Evolutionary conservation across 2,888 invertebrate genomes (phyloP).

Genomic region (Drosophila monieri): DNA sequence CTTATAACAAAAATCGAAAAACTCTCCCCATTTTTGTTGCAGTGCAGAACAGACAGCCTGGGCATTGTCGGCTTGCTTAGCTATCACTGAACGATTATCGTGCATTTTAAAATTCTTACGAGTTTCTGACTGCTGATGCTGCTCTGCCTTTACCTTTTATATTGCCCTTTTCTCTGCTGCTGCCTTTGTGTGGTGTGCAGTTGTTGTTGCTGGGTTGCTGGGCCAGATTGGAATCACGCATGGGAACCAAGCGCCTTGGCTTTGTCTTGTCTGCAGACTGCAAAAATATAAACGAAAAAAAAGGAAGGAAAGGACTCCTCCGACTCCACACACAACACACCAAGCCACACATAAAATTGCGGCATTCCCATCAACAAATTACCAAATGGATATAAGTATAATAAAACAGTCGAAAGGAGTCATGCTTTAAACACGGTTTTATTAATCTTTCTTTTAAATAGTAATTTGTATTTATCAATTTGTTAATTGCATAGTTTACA

Average conservation of each 20-base stretch:
- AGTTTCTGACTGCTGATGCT: conserved; percentile 69
- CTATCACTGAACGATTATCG: conserved; percentile 83
- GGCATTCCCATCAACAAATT: conserved; percentile 42
- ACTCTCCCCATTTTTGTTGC: not conserved
- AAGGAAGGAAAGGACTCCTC: conserved; percentile 21
- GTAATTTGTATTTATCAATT: conserved; percentile 68
- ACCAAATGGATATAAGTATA: conserved; percentile 22
- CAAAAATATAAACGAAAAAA: conserved; percentile 24
- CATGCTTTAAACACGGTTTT: conserved; percentile 71
- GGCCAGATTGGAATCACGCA: conserved; percentile 77
- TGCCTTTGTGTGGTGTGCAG: conserved; percentile 27
- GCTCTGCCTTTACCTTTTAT: conserved; percentile 59
- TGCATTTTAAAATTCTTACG: conserved; percentile 83
- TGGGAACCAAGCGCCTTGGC: conserved; percentile 78
- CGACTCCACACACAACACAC: not conserved
- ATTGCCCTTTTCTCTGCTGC: conserved; percentile 73
- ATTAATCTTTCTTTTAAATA: conserved; percentile 60
- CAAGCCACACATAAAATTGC: conserved; percentile 30
- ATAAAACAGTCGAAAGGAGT: conserved; percentile 2
- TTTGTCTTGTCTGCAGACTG: conserved; percentile 57
- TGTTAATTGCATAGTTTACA: conserved; percentile 73
- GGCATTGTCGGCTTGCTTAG: conserved; percentile 77
- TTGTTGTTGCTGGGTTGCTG: conserved; percentile 37
- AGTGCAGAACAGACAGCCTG: conserved; percentile 23
- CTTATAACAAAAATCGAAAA: no score